Evolutionary conservation across 1,140 invertebrate species (phyloP).

Genomic region (Hermatobates lingyangjiaoensis): DNA sequence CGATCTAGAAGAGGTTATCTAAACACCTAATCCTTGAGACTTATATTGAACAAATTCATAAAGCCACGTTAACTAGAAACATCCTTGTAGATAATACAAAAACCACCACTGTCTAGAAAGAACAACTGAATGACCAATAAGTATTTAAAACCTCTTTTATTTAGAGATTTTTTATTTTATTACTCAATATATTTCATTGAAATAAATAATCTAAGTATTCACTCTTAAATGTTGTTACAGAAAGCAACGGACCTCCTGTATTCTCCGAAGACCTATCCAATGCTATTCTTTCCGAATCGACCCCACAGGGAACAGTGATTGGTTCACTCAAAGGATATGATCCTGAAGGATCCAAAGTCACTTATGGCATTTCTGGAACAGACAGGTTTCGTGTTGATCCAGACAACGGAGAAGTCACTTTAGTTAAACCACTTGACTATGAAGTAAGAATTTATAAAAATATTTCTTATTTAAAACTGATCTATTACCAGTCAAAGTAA

Average conservation of each 20-base stretch:
- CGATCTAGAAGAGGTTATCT: too few relatives aligned
- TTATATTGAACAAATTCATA: too few relatives aligned
- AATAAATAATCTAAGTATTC: too few relatives aligned
- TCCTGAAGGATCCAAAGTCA: conserved; percentile 49
- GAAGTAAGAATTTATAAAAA: conserved; percentile 38
- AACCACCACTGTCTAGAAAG: too few relatives aligned
- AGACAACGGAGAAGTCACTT: conserved; percentile 52
- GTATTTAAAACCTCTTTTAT: too few relatives aligned
- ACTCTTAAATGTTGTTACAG: conserved; percentile 8
- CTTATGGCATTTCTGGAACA: conserved; percentile 59
- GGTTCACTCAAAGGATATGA: conserved; percentile 57
- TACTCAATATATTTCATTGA: too few relatives aligned
- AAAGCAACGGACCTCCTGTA: conserved; percentile 38
- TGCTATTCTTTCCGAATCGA: conserved; percentile 52
- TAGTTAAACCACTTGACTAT: conserved; percentile 57
- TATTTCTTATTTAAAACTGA: conserved; percentile 1
- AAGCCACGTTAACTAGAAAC: too few relatives aligned
- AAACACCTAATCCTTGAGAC: too few relatives aligned
- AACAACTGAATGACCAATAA: too few relatives aligned
- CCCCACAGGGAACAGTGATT: conserved; percentile 50
- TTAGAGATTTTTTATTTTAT: too few relatives aligned
- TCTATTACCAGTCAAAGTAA: too few relatives aligned
- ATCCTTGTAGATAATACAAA: too few relatives aligned
- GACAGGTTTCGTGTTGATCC: conserved; percentile 59
- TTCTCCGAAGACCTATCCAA: conserved; percentile 53